Evolutionary conservation across 2,113 vertebrate genomes (phyloP).

Genomic region (Brachyistius frenatus): DNA sequence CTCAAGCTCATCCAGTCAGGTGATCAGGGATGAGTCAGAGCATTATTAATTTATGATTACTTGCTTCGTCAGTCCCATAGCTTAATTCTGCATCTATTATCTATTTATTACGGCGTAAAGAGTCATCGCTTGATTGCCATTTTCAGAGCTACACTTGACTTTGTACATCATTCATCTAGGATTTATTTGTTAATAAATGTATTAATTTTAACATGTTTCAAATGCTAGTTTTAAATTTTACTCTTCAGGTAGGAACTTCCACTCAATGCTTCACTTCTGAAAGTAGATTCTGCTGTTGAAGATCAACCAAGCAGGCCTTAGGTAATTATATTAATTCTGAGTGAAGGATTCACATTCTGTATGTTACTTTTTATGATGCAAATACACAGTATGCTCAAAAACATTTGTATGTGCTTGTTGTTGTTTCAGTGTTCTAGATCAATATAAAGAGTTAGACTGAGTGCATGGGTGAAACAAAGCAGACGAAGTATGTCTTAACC

Average conservation of each 20-base stretch:
- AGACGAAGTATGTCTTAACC: constrained; percentile 15
- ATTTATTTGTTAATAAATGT: constrained; percentile 24
- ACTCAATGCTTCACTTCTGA: not conserved
- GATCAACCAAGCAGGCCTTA: constrained; percentile 12
- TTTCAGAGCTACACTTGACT: constrained; percentile 36
- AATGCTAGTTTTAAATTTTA: constrained; percentile 27
- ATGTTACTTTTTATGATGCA: constrained; percentile 55
- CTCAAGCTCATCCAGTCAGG: constrained; percentile 14
- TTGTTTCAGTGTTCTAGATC: constrained; percentile 19
- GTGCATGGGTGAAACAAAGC: constrained; percentile 13
- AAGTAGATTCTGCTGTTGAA: constrained; percentile 1
- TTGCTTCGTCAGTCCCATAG: constrained; percentile 1
- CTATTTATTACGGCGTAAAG: constrained; percentile 18
- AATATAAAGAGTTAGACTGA: constrained; percentile 21
- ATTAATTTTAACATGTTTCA: constrained; percentile 28
- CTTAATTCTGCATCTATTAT: constrained; percentile 12
- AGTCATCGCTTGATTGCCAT: constrained; percentile 54
- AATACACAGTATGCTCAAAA: constrained; percentile 39
- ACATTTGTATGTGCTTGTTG: constrained; percentile 14
- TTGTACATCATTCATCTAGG: constrained; percentile 28
- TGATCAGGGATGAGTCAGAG: constrained; percentile 22
- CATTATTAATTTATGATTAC: constrained; percentile 32
- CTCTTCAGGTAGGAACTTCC: constrained; percentile 11
- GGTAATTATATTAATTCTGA: constrained; percentile 34
- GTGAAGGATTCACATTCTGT: constrained; percentile 39